These are phyloP conservation scores for Myrmecobius fasciatus DNA, from an alignment of 2,113 vertebrate species.

Conservation along the genomic window DNA sequence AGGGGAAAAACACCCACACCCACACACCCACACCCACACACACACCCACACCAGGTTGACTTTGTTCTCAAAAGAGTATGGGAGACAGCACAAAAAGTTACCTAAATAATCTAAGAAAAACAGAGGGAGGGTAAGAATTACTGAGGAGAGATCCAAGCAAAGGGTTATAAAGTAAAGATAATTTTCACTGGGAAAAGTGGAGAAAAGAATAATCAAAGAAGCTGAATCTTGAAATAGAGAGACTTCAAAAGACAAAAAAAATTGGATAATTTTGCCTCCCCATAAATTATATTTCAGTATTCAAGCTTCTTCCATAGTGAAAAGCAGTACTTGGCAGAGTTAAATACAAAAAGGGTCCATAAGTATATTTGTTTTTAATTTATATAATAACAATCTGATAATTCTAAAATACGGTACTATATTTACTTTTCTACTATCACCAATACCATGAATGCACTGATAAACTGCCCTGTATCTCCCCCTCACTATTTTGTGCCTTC, in stretches of 20 bases:
- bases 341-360: not conserved
- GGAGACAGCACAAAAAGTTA: not conserved
- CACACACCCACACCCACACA: too few relatives aligned
- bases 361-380: constrained; percentile 28
- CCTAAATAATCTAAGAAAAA: not conserved
- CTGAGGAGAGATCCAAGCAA: not conserved
- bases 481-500: not conserved
- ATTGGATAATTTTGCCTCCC: not conserved
- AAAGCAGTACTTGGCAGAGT: not conserved
- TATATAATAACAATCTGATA: not conserved
- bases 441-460: not conserved
- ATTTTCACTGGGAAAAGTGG: not conserved
- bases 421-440: not conserved
- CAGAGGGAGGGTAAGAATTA: not conserved
- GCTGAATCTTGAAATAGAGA: not conserved
- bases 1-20: too few relatives aligned
- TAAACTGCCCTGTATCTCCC: not conserved
- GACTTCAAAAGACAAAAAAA: not conserved
- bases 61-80: not conserved
- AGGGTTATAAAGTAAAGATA: not conserved
- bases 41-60: not conserved
- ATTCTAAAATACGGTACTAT: not conserved
- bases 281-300: constrained; percentile 12
- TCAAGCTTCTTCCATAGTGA: constrained; percentile 5
- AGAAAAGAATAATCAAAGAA: not conserved